Evolutionary conservation across 2,113 vertebrate species (phyloP).

Genomic region (Paratilapia polleni): DNA sequence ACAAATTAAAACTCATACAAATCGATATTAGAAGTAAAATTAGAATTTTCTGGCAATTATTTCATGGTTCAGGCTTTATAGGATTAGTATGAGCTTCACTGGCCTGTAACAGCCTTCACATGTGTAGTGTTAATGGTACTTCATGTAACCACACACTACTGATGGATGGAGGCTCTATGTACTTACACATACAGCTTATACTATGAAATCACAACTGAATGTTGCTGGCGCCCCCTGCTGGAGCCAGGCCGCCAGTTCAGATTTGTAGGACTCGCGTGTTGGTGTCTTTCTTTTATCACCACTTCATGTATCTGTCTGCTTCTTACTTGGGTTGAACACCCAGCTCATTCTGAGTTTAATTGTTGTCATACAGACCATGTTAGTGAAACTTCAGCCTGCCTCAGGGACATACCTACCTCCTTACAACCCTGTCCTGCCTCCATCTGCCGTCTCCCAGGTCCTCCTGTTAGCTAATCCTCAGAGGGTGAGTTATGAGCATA

Average conservation of each 20-base stretch:
- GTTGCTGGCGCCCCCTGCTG: neutral
- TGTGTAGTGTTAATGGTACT: too few relatives aligned
- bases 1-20: too few relatives aligned
- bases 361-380: slow-evolving; percentile 79
- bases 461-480: slow-evolving; percentile 87
- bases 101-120: neutral
- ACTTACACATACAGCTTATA: accelerated
- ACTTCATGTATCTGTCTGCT: neutral
- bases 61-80: too few relatives aligned
- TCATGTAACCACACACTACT: too few relatives aligned
- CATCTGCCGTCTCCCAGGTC: slow-evolving; percentile 85
- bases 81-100: neutral
- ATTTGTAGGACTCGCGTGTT: neutral
- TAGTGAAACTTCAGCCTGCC: slow-evolving; percentile 86
- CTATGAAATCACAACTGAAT: neutral
- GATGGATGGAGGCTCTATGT: neutral
- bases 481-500: slow-evolving; percentile 73
- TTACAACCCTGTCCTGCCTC: slow-evolving; percentile 86
- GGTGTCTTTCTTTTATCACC: neutral
- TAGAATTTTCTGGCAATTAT: too few relatives aligned
- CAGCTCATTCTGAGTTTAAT: neutral
- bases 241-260: neutral
- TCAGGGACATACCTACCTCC: slow-evolving; percentile 83
- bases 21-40: too few relatives aligned
- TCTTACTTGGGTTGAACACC: neutral